These are phyloP conservation scores for Drosophila mayaguana DNA, from an alignment of 2,888 invertebrate species.

Conservation along the genomic window DNA sequence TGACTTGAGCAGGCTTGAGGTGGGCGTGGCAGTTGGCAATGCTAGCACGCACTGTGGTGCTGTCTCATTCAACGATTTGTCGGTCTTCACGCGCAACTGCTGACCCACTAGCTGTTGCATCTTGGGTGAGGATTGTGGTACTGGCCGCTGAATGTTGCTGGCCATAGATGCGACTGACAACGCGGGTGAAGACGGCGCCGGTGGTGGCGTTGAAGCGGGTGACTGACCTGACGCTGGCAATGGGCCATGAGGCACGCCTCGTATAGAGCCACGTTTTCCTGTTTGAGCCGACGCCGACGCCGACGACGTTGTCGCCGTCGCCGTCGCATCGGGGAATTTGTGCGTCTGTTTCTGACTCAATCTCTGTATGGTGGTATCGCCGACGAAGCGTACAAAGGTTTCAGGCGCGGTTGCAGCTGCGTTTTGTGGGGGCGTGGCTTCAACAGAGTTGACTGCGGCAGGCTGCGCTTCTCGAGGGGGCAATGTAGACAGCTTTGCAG, in stretches of 20 bases:
- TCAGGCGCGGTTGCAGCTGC: background rate
- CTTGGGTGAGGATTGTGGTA: conserved; percentile 13
- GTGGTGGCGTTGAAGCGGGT: conserved; percentile 29
- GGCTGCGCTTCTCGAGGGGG: conserved; percentile 13
- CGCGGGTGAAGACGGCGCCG: conserved; percentile 16
- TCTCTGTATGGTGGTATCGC: conserved; percentile 83
- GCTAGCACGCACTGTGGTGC: conserved; percentile 37
- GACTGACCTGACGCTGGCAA: conserved; percentile 62
- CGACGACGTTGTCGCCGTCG: background rate
- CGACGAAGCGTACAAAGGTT: conserved; percentile 70
- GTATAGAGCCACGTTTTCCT: conserved; percentile 58
- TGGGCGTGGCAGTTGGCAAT: conserved; percentile 20
- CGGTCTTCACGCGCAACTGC: conserved; percentile 47
- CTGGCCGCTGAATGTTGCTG: background rate
- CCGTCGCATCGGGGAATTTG: conserved; percentile 8
- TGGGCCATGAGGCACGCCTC: conserved; percentile 72
- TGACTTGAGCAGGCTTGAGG: conserved; percentile 70
- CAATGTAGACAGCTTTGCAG: conserved; percentile 35
- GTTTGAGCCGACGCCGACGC: background rate
- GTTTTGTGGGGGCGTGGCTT: background rate
- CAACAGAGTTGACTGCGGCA: background rate
- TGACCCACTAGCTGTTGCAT: conserved; percentile 20
- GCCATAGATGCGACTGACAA: background rate
- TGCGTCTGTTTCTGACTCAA: conserved; percentile 57
- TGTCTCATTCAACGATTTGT: conserved; percentile 35